phyloP scores from a whole-genome alignment of 1,140 invertebrate species.

The Philopotamus ludificatus region DNA sequence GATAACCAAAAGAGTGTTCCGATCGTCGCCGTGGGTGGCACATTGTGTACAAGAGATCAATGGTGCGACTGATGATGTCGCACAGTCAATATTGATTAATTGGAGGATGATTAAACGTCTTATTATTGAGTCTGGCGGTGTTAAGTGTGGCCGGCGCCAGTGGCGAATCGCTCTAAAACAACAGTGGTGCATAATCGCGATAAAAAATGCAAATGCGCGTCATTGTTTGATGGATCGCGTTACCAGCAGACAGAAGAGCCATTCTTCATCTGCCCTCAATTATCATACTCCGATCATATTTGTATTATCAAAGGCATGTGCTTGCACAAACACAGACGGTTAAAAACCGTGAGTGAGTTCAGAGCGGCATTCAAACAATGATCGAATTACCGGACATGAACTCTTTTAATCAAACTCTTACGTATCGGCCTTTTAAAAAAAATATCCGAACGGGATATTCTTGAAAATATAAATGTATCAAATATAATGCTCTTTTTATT shows the following conservation, averaged over 20 bases:
- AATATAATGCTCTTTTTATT: too few relatives aligned
- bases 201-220: constrained; percentile 22
- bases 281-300: constrained; percentile 1
- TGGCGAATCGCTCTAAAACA: background rate
- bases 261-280: too few relatives aligned
- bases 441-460: too few relatives aligned
- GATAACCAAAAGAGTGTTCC: too few relatives aligned
- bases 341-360: background rate
- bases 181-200: constrained; percentile 9
- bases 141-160: background rate
- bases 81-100: background rate
- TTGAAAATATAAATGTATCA: too few relatives aligned
- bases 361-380: too few relatives aligned
- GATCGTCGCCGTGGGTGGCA: too few relatives aligned
- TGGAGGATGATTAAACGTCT: too few relatives aligned
- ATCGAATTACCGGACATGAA: too few relatives aligned
- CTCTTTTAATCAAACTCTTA: too few relatives aligned
- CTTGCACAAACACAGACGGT: constrained; percentile 5
- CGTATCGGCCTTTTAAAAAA: too few relatives aligned
- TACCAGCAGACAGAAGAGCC: constrained; percentile 15
- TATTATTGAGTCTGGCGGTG: background rate
- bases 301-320: constrained; percentile 3
- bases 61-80: background rate
- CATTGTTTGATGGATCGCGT: constrained; percentile 20
- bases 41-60: too few relatives aligned